Conservation (phyloP, 2,888 invertebrate genomes). For the Malachius bipustulatus region DNA sequence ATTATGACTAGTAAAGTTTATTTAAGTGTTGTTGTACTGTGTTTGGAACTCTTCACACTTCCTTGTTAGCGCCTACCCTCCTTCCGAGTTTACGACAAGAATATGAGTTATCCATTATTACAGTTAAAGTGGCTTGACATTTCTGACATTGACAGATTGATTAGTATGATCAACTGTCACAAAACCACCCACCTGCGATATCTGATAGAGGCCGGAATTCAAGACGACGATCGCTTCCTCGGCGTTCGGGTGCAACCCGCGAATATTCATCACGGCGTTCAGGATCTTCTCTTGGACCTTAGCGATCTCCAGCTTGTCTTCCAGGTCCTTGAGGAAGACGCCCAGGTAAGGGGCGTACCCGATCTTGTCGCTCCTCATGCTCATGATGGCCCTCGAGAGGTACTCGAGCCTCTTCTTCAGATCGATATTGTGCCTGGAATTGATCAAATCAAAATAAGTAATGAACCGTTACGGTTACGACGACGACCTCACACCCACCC, state of each 20-base stretch:
- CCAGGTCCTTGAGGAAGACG: constrained; percentile 74
- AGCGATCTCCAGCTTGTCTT: constrained; percentile 89
- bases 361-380: constrained; percentile 78
- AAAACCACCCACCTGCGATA: constrained; percentile 68
- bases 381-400: constrained; percentile 87
- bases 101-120: too few species aligned
- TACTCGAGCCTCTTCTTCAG: constrained; percentile 77
- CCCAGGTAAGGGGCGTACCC: constrained; percentile 61
- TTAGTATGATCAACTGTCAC: too few species aligned
- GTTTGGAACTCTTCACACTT: too few species aligned
- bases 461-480: not conserved
- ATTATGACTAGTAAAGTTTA: too few species aligned
- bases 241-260: constrained; percentile 26
- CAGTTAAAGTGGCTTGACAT: too few species aligned
- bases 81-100: too few species aligned
- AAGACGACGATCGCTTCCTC: constrained; percentile 55
- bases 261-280: constrained; percentile 48
- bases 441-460: not conserved
- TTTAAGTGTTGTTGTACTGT: too few species aligned
- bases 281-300: constrained; percentile 65
- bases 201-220: constrained; percentile 72
- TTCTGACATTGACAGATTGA: too few species aligned
- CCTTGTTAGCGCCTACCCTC: too few species aligned
- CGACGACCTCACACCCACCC: constrained; percentile 38
- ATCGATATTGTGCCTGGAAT: constrained; percentile 5